Evolutionary conservation across 2,888 invertebrate species (phyloP).

Genomic region (Chironomus riparius): DNA sequence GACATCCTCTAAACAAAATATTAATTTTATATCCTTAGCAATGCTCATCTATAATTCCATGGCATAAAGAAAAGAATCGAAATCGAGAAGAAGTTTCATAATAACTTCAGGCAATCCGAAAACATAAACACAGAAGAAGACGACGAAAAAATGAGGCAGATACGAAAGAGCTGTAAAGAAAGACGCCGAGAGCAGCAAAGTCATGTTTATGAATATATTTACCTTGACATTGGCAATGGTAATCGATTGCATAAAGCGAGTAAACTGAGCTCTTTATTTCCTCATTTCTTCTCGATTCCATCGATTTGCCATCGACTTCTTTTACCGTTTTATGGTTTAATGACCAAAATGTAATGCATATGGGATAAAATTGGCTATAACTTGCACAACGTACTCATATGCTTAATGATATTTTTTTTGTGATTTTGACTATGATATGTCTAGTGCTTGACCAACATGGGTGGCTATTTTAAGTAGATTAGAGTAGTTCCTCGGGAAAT

Average conservation of each 20-base stretch:
- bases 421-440: no score
- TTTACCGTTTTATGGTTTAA: not conserved
- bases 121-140: not conserved
- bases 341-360: not conserved
- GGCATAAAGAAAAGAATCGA: no score
- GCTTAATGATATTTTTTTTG: no score
- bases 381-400: no score
- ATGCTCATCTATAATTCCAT: no score
- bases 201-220: slow-evolving; percentile 23
- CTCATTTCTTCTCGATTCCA: not conserved
- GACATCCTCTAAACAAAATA: no score
- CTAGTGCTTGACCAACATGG: not conserved
- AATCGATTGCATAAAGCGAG: slow-evolving; percentile 11
- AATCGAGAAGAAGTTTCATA: no score
- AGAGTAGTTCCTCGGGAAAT: no score
- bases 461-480: not conserved
- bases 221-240: slow-evolving; percentile 10
- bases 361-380: no score
- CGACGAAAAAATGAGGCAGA: not conserved
- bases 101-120: not conserved
- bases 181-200: not conserved
- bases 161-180: not conserved
- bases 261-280: not conserved
- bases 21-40: no score
- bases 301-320: not conserved